A percentile compares a stretch with the other conserved stretches of the same genome.
phyloP scores from a whole-genome alignment of 2,113 vertebrate species.

The Abramis brama region DNA sequence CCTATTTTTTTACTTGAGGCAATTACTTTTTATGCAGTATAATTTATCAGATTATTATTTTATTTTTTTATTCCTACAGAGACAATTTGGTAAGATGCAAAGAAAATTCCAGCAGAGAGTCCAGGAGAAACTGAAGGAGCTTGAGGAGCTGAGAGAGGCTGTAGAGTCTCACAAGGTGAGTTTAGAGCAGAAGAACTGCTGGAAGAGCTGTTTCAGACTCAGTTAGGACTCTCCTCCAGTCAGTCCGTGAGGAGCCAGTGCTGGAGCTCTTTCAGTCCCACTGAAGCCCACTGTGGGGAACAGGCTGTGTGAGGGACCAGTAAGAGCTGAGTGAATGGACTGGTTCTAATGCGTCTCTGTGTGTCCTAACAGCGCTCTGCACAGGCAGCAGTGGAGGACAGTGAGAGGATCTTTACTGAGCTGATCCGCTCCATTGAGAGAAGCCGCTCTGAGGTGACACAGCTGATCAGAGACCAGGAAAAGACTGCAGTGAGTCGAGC shows the following conservation, averaged over 20 bases:
- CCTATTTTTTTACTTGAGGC: no score
- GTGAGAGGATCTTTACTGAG: constrained; percentile 41
- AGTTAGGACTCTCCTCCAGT: neutral
- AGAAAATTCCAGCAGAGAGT: constrained; percentile 9
- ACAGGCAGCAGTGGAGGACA: constrained; percentile 48
- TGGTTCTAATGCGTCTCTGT: neutral
- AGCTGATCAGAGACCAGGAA: constrained; percentile 6
- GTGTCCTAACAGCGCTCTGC: constrained; percentile 41
- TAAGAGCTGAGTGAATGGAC: neutral
- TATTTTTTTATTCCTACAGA: no score
- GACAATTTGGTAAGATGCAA: neutral
- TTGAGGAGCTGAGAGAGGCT: constrained; percentile 6
- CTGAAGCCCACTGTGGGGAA: neutral
- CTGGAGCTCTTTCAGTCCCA: neutral
- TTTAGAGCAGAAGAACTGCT: neutral
- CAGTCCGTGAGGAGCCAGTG: neutral
- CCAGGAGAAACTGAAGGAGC: neutral
- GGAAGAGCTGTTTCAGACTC: neutral
- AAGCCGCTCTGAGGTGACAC: constrained; percentile 37
- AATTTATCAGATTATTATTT: no score
- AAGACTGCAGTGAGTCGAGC: neutral
- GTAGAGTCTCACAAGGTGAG: constrained; percentile 40
- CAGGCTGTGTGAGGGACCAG: no score
- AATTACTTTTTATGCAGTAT: no score
- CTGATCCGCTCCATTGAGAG: constrained; percentile 47